phyloP scores from a whole-genome alignment of 2,888 invertebrate species.

The Leucoptera coffeella region DNA sequence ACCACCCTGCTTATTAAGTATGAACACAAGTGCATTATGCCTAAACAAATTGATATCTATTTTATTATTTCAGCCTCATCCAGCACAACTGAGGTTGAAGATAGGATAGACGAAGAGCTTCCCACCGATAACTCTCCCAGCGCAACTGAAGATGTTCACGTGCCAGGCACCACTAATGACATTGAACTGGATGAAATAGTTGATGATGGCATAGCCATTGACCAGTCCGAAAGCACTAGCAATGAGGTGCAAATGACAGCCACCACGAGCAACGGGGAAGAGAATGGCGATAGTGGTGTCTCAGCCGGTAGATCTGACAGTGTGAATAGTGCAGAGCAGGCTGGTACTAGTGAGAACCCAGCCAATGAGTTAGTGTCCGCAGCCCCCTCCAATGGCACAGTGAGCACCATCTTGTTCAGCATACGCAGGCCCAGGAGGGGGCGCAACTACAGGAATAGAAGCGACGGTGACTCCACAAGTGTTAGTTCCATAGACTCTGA shows the following conservation, averaged over 20 bases:
- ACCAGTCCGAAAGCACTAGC: constrained; percentile 41
- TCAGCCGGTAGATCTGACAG: constrained; percentile 44
- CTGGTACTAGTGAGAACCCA: constrained; percentile 15
- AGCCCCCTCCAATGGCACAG: constrained; percentile 29
- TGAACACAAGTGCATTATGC: no score
- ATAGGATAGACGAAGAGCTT: no score
- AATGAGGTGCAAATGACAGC: constrained; percentile 26
- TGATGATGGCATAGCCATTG: constrained; percentile 39
- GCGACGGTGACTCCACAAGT: constrained; percentile 28
- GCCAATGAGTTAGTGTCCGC: constrained; percentile 26
- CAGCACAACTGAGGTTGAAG: no score
- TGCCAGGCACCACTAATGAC: constrained; percentile 15
- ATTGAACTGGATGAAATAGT: constrained; percentile 25
- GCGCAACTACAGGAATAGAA: constrained; percentile 29
- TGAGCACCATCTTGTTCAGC: constrained; percentile 25
- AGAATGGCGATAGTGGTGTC: constrained; percentile 39
- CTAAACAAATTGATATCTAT: no score
- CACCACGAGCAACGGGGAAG: constrained; percentile 18
- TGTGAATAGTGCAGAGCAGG: constrained; percentile 28
- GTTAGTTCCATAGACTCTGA: constrained; percentile 34
- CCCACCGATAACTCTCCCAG: no score
- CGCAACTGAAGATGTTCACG: no score
- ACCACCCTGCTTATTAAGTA: no score
- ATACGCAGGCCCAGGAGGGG: constrained; percentile 17
- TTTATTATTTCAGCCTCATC: no score